Evolutionary conservation across 2,888 invertebrate genomes (phyloP), one percentile per base, ranked within the genome.

Genomic region (Drosophila prolongata): DNA sequence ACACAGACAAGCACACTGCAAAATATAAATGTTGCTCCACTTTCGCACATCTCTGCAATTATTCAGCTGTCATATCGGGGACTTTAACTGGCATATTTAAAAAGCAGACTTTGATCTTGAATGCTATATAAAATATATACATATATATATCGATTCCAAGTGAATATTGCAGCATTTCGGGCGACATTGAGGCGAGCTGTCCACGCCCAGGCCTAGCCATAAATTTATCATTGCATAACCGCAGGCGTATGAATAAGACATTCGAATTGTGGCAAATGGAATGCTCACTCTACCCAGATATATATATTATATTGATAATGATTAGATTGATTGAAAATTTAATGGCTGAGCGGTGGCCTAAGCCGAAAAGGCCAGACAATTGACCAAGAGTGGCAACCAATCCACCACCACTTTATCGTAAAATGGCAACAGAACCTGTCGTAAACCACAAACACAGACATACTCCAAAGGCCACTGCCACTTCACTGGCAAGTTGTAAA

Each of bases 141-240:
- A 11, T 19, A 24, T 55, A 3, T 16, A n/a, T 35, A 65, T 64
- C n/a, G 35, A 62, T 47, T 42, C 16, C 16, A 35, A 13, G 35
- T 13, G 14, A 49, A 19, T 37, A 14, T 40, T 43, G 50, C 46
- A 35, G 40, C 4, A 38, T 13, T 38, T 61, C 5, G 61, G 30
- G 35, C 9, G 55, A 14, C 60, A 60, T 27, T 16, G 30, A 49
- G 34, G 16, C 49, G 16, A 49, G 6, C 11, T 49, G 49, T 19
- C 34, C 49, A 52, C 64, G 34, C 49, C 42, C 60, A 42, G 37
- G 43, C 16, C 19, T 27, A 14, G 27, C 34, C 54, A 78, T 81
- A 75, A 80, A 71, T 78, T 65, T 68, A 78, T 64, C 56, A 75
- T 59, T 49, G 60, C 58, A 53, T 60, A 57, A 42, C 46, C 64